Conservation (phyloP, 35 echinoderm and acorn worm genomes). For the Apostichopus japonicus region DNA sequence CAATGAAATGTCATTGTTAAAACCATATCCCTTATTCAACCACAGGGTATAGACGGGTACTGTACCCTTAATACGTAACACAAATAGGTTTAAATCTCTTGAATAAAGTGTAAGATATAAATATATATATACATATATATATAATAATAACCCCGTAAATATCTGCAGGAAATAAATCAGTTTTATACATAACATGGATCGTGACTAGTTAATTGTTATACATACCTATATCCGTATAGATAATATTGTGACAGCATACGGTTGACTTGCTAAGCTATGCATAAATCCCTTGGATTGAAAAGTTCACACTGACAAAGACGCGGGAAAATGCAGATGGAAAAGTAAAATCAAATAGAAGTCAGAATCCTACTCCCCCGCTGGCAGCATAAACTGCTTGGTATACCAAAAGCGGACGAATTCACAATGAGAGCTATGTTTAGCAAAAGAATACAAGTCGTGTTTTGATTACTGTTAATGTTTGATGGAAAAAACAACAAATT, state of each 20-base stretch:
- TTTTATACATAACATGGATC: not conserved
- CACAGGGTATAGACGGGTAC: no score
- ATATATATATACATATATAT: not conserved
- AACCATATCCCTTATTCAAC: no score
- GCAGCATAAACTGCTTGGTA: no score
- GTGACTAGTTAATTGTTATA: not conserved
- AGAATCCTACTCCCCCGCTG: no score
- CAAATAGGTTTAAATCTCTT: no score
- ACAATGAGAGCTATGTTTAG: not conserved
- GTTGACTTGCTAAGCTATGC: not conserved
- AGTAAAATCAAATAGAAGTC: not conserved
- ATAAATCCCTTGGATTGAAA: no score
- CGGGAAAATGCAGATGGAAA: not conserved
- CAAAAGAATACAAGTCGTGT: not conserved
- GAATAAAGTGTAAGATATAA: not conserved
- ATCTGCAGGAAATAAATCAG: no score
- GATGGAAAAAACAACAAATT: not conserved
- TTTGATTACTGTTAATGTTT: not conserved
- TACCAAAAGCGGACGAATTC: not conserved
- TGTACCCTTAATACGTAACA: no score
- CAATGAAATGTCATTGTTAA: no score
- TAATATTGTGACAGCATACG: not conserved
- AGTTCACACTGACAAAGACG: not conserved
- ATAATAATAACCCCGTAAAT: not conserved
- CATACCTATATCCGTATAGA: not conserved